Base-by-base conservation (phyloP, 2,797 vertebrate genomes). In the Pangasius mekongensis region DNA sequence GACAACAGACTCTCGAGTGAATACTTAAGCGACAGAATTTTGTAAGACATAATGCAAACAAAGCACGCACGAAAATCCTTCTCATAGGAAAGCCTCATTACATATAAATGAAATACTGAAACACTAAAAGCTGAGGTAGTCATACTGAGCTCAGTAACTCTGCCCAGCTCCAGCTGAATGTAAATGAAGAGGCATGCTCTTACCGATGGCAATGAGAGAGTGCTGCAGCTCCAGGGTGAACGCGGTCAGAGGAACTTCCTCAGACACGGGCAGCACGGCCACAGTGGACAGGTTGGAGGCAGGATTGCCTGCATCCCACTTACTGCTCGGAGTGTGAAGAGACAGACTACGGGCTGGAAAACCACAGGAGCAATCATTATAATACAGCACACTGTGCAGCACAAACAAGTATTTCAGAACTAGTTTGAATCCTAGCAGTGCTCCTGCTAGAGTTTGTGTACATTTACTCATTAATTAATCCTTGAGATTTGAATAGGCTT, bases 141-240 rank as follows among this genome's bases (percentile, higher is more conserved):
- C 47, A 36, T 83, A 47, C 1, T 47, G 16, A 18, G 30, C n/a
- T 52, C 33, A 47, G 13, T 52, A 39, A 52, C 33, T 33, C 4
- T 39, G 10, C 52, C 10, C 52, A 20, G 66, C 43, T 66, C 10
- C 52, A 20, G 66, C 43, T 66, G 58, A 76, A 86, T 67, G 14
- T 16, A 56, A 86, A 69, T 58, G 36, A 76, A 39, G 9, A 84
- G n/a, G 5, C n/a, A 30, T 4, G 81, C 39, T 16, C 33, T 67
- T 87, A 92, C 91, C 91, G 0, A 92, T 92, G 30, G 90, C 82
- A 1, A 91, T 74, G 14, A 97, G 96, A 0, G 97, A 97, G 0
- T 97, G 97, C 88, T 96, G 96, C 33, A 98, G 96, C 91, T 97
- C 97, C 94, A 97, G 92, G 1, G 96, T 95, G 56, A 97, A 97